These are phyloP conservation scores for Pemphigus obesinymphae DNA, from an alignment of 1,140 invertebrate genomes.

Conservation along the genomic window DNA sequence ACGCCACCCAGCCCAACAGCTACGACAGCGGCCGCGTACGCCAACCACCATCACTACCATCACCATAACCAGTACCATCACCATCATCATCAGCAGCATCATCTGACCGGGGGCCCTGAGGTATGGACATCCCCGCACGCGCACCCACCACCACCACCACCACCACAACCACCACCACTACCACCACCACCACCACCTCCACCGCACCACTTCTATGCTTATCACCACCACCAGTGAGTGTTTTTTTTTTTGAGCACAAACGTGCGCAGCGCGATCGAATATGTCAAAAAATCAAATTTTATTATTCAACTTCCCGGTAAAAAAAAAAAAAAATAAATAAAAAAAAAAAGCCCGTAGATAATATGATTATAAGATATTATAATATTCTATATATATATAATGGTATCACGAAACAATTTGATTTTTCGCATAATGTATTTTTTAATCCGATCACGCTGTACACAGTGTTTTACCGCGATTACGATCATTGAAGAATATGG, in stretches of 20 bases:
- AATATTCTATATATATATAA: no score
- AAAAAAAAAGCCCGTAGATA: neutral
- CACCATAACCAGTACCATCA: slow-evolving; percentile 43
- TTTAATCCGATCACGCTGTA: neutral
- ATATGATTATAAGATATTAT: no score
- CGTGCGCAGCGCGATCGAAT: slow-evolving; percentile 8
- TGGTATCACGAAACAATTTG: no score
- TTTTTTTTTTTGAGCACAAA: slow-evolving; percentile 21
- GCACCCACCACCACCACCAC: slow-evolving; percentile 52
- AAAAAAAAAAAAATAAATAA: neutral
- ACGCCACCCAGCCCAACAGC: slow-evolving; percentile 51
- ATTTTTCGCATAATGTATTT: neutral
- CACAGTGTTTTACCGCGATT: neutral
- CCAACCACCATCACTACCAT: slow-evolving; percentile 43
- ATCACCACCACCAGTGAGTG: slow-evolving; percentile 60
- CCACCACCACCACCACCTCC: slow-evolving; percentile 52
- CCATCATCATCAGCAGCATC: slow-evolving; percentile 46
- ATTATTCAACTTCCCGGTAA: neutral
- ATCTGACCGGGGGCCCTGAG: slow-evolving; percentile 53
- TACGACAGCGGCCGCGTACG: slow-evolving; percentile 48
- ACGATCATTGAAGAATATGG: neutral
- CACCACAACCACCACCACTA: slow-evolving; percentile 53
- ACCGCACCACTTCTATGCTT: slow-evolving; percentile 61
- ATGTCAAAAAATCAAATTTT: neutral
- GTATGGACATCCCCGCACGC: slow-evolving; percentile 57